phyloP scores from a whole-genome alignment of 1,140 invertebrate genomes.

The Dolichoris vasculosae region DNA sequence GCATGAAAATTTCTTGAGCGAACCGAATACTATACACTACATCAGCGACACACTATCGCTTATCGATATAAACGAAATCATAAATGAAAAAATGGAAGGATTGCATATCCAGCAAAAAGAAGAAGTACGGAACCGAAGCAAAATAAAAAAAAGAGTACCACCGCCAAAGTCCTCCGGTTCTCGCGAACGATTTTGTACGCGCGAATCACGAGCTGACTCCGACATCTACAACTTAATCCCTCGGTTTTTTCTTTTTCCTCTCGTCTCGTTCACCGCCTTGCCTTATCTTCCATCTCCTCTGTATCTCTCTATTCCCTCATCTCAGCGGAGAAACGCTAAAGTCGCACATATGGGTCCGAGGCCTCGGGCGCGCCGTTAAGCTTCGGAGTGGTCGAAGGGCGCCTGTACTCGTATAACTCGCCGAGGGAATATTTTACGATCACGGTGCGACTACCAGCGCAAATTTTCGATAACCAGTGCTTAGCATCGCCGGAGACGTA shows the following conservation, averaged over 20 bases:
- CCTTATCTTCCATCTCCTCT: neutral
- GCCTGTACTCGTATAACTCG: neutral
- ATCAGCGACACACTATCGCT: neutral
- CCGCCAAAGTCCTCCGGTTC: neutral
- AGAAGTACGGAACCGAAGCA: neutral
- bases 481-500: neutral
- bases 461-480: slow-evolving; percentile 31
- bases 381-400: neutral
- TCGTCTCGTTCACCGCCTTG: neutral
- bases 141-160: neutral
- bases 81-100: neutral
- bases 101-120: neutral
- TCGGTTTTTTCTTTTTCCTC: no score
- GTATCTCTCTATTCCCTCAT: neutral
- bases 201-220: neutral
- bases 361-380: neutral
- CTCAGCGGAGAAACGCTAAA: neutral
- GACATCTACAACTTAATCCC: neutral
- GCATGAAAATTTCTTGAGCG: neutral
- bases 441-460: neutral
- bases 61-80: neutral
- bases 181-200: neutral
- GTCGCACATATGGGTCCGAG: neutral
- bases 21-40: neutral
- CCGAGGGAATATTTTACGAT: slow-evolving; percentile 41